phyloP scores from a whole-genome alignment of 1,140 invertebrate species.

The Bemisia tabaci region DNA sequence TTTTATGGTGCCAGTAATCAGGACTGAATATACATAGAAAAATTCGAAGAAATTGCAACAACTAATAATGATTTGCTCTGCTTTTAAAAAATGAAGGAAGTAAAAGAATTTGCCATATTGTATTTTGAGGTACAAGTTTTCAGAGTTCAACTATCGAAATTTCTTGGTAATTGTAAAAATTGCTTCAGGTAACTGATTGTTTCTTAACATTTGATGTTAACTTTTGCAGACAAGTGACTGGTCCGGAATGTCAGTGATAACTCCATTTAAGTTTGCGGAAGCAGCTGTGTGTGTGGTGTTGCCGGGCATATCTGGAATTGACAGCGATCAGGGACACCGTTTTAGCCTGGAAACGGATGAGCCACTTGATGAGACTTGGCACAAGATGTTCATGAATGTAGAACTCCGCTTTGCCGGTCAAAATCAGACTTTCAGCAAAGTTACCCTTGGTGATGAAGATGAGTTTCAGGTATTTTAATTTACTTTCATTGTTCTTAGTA shows the following conservation, averaged over 20 bases:
- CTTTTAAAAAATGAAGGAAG: too few species aligned
- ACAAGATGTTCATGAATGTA: not conserved
- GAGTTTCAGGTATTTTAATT: too few species aligned
- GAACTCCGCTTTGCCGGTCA: not conserved
- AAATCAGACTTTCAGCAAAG: not conserved
- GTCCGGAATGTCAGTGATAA: not conserved
- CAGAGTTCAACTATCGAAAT: too few species aligned
- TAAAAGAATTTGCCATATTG: too few species aligned
- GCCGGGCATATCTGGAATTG: not conserved
- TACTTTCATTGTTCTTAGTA: too few species aligned
- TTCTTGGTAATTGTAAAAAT: too few species aligned
- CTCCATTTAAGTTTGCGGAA: not conserved
- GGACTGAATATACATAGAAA: too few species aligned
- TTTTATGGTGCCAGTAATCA: too few species aligned
- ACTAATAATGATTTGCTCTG: too few species aligned
- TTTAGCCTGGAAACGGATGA: not conserved
- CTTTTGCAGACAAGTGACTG: not conserved
- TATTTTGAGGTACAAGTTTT: too few species aligned
- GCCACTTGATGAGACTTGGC: not conserved
- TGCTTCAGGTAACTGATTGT: too few species aligned
- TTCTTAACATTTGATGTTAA: not conserved
- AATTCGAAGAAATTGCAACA: too few species aligned
- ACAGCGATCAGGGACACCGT: not conserved
- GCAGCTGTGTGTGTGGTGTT: not conserved
- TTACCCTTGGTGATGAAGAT: not conserved